Evolutionary conservation across 2,888 invertebrate species (phyloP), one percentile per base, ranked within the genome.

Genomic region (Pachymerium ferrugineum): DNA sequence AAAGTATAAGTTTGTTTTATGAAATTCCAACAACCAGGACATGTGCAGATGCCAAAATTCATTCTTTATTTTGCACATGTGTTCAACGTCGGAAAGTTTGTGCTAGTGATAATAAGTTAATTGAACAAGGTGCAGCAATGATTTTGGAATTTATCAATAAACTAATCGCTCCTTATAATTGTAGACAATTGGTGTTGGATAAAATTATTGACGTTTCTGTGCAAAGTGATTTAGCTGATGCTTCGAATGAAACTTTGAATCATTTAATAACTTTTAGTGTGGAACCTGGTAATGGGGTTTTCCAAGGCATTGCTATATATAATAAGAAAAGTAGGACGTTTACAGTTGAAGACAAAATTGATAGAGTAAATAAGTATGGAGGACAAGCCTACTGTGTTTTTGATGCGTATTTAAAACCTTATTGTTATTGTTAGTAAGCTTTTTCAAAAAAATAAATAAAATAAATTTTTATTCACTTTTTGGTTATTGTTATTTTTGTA

Each of bases 11-110:
- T 81, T 85, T 93, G 71, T 93, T 95, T 81, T 82, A 89, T 25
- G 87, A 88, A 0, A 86, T 96, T 75, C 89, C 91, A 0, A 81
- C 81, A 42, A 86, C 87, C 74, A 85, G 95, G 67, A 92, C 90
- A 0, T 96, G 96, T 80, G 84, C 86, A 71, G 84, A 85, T 75
- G 94, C 94, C 0, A 88, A 86, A 0, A 92, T 96, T 75, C 87
- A 89, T 0, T 88, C 89, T 28, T 92, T 94, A 81, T 95, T 91
- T 90, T 96, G 95, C 81, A 91, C 93, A 25, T 96, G 96, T 78
- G 90, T 92, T 79, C 86, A 47, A 10, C 16, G 47, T 1, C 3
- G 22, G 47, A 19, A 47, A 19, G 22, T 47, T 19, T 6, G 19
- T 47, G 19, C n/a, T n/a, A n/a, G n/a, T n/a, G 47, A 16, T 3